Percentiles rank a stretch among this genome's conserved stretches.
Conservation (phyloP, 2,888 invertebrate genomes). For the Amphipoea lucens region DNA sequence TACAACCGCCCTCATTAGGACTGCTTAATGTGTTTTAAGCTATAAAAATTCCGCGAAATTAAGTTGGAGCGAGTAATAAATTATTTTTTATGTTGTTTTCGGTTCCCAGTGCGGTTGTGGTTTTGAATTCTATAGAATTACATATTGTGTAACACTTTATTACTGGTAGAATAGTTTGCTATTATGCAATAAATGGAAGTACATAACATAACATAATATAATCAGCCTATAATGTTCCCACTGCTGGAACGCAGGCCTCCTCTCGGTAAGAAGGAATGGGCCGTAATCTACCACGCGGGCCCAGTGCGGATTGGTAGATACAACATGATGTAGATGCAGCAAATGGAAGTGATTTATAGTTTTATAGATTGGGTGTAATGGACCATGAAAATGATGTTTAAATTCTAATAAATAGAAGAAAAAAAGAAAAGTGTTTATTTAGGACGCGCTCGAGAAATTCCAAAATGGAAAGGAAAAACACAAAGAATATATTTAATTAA, state of each 20-base stretch:
- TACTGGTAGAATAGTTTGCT: not conserved
- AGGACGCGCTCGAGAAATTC: not conserved
- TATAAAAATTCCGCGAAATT: slow-evolving; percentile 62
- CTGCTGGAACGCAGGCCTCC: no score
- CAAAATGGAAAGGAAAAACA: no score
- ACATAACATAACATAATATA: no score
- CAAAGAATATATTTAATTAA: no score
- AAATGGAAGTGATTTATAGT: not conserved
- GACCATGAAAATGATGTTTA: not conserved
- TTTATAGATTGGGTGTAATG: not conserved
- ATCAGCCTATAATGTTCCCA: no score
- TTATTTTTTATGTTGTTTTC: slow-evolving; percentile 49
- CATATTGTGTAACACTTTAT: slow-evolving; percentile 2
- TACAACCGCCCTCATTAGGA: slow-evolving; percentile 60
- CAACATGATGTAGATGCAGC: no score
- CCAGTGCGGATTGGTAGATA: no score
- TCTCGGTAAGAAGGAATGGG: no score
- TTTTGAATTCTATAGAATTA: not conserved
- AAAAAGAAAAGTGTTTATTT: not conserved
- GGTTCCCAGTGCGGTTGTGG: slow-evolving; percentile 16
- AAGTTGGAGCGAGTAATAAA: slow-evolving; percentile 58
- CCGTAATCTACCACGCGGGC: no score
- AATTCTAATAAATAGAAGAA: not conserved
- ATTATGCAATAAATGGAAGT: not conserved
- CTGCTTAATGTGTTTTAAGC: slow-evolving; percentile 62